Conservation (phyloP, 2,888 invertebrate species). For the Cosmopolites sordidus region DNA sequence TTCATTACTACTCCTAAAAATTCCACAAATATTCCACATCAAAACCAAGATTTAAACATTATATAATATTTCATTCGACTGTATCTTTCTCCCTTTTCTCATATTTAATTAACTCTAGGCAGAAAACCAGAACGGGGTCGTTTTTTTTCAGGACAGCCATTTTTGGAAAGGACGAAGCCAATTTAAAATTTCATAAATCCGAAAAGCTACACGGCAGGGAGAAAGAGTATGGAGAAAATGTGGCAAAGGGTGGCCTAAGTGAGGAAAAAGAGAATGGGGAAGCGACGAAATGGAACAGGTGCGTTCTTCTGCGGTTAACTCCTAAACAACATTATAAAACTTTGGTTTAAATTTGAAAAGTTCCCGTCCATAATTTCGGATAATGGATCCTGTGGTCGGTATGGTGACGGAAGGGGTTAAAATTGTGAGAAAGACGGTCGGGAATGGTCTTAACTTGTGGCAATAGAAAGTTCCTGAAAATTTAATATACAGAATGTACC, state of each 20-base stretch:
- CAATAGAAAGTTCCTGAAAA: too few relatives aligned
- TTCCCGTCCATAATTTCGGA: slow-evolving; percentile 8
- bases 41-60: background rate
- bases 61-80: too few relatives aligned
- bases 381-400: slow-evolving; percentile 7
- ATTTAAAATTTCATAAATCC: slow-evolving; percentile 1
- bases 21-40: background rate
- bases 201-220: background rate
- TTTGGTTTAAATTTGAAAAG: slow-evolving; percentile 4
- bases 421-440: too few relatives aligned
- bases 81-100: too few relatives aligned
- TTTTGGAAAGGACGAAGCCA: background rate
- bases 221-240: background rate
- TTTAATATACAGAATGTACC: too few relatives aligned
- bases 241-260: background rate
- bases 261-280: background rate
- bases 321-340: slow-evolving; percentile 8
- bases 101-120: too few relatives aligned
- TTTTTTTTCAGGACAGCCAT: background rate
- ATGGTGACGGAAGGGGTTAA: background rate
- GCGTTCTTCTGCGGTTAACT: slow-evolving; percentile 2
- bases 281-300: background rate
- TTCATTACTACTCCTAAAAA: too few relatives aligned
- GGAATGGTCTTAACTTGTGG: too few relatives aligned
- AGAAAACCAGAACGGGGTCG: too few relatives aligned